Percentiles rank a stretch among this genome's conserved stretches.
Evolutionary conservation across 2,888 invertebrate genomes (phyloP).

Genomic region (Electrophaes corylata): DNA sequence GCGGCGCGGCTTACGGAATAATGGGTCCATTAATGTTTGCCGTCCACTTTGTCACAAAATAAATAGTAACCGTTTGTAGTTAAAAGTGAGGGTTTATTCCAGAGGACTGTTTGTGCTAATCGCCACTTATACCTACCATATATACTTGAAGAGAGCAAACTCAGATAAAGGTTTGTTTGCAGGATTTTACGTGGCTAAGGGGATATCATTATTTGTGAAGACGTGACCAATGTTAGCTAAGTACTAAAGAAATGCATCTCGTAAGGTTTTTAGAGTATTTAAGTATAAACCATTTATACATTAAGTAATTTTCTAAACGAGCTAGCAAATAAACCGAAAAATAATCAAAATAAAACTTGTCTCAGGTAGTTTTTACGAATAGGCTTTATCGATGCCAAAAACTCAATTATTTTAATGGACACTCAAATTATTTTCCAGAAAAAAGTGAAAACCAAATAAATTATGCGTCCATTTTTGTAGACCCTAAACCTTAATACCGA

Average conservation of each 20-base stretch:
- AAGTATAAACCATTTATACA: too few relatives aligned
- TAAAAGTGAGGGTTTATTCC: conserved; percentile 28
- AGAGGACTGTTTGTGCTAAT: conserved; percentile 33
- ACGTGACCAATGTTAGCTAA: background rate
- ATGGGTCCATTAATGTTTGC: conserved; percentile 38
- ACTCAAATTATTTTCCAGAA: background rate
- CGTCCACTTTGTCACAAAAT: conserved; percentile 29
- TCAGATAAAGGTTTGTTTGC: conserved; percentile 9
- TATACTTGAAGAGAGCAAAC: conserved; percentile 22
- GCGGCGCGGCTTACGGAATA: conserved; percentile 31
- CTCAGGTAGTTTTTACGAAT: too few relatives aligned
- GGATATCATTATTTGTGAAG: background rate
- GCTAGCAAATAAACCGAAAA: too few relatives aligned
- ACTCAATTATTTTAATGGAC: background rate
- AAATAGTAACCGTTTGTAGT: conserved; percentile 15
- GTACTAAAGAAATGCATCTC: background rate
- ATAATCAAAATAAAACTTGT: too few relatives aligned
- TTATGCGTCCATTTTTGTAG: conserved; percentile 7
- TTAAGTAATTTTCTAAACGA: too few relatives aligned
- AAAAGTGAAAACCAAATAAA: conserved; percentile 7
- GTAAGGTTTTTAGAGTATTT: background rate
- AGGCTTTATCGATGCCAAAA: too few relatives aligned
- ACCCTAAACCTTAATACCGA: conserved; percentile 11
- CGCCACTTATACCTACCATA: conserved; percentile 21
- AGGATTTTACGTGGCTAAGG: background rate